Percentiles rank a stretch among this genome's conserved stretches.
Conservation (phyloP, 2,797 vertebrate species). For the Brachyalestes nurse region DNA sequence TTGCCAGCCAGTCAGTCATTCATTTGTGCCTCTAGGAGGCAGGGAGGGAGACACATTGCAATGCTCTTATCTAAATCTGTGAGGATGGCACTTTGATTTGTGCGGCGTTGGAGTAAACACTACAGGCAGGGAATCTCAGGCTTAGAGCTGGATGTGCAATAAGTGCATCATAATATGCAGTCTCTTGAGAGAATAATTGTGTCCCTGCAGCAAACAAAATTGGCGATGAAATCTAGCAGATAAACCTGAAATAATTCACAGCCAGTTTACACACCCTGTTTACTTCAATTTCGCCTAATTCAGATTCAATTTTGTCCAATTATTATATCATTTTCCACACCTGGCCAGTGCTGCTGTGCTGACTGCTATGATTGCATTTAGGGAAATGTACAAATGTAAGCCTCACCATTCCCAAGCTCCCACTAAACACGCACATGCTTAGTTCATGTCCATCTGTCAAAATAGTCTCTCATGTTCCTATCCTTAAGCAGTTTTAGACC, state of each 20-base stretch:
- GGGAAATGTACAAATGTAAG: background rate
- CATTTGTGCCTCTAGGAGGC: background rate
- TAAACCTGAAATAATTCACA: constrained; percentile 56
- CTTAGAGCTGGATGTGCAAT: constrained; percentile 47
- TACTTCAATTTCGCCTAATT: constrained; percentile 58
- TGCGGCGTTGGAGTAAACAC: constrained; percentile 41
- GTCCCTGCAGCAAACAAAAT: constrained; percentile 53
- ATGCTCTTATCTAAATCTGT: constrained; percentile 36
- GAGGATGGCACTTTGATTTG: constrained; percentile 35
- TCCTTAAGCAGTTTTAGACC: background rate
- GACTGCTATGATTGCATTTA: background rate
- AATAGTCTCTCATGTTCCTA: background rate
- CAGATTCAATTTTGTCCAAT: constrained; percentile 57
- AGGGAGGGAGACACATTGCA: constrained; percentile 18
- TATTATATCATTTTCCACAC: constrained; percentile 55
- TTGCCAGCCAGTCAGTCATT: constrained; percentile 4
- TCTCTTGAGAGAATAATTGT: constrained; percentile 58
- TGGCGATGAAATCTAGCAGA: constrained; percentile 56
- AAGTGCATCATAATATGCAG: constrained; percentile 48
- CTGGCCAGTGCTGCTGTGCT: constrained; percentile 14
- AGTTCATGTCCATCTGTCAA: background rate
- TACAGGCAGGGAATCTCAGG: constrained; percentile 35
- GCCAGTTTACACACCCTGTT: constrained; percentile 55
- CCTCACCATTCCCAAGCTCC: background rate
- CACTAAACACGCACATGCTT: background rate